Conservation (phyloP, 1,140 invertebrate genomes). For the Triops cancriformis region DNA sequence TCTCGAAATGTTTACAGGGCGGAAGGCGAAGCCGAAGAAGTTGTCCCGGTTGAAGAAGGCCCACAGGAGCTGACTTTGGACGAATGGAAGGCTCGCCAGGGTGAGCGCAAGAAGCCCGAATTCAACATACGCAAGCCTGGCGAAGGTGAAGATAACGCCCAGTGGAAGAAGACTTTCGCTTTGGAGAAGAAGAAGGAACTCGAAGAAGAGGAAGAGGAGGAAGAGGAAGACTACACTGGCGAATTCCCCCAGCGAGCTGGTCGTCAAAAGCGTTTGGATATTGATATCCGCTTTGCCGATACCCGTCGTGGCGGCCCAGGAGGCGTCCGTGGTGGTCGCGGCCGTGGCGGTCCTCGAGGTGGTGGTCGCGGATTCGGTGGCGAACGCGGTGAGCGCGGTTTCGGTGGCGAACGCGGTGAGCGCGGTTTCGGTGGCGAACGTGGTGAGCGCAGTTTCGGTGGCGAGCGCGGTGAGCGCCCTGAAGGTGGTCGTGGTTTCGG, state of each 20-base stretch:
- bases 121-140: conserved; percentile 85
- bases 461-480: conserved; percentile 27
- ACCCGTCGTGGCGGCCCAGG: conserved; percentile 58
- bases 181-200: conserved; percentile 69
- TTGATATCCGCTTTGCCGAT: conserved; percentile 82
- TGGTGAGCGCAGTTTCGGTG: conserved; percentile 31
- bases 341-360: conserved; percentile 35
- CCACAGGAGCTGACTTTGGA: conserved; percentile 64
- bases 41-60: conserved; percentile 33
- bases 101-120: conserved; percentile 61
- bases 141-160: conserved; percentile 78
- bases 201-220: conserved; percentile 49
- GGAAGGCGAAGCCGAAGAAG: conserved; percentile 61
- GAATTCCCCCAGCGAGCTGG: conserved; percentile 80
- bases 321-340: conserved; percentile 43
- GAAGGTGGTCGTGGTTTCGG: conserved; percentile 29
- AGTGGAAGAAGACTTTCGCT: conserved; percentile 87
- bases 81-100: conserved; percentile 76
- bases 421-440: conserved; percentile 29
- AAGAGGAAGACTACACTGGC: conserved; percentile 38
- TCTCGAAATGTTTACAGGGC: conserved; percentile 30
- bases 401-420: conserved; percentile 36
- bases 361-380: conserved; percentile 38
- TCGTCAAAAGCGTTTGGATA: conserved; percentile 75
- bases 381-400: conserved; percentile 33